Evolutionary conservation across 2,888 invertebrate genomes (phyloP).

Genomic region (Tachystola acroxantha): DNA sequence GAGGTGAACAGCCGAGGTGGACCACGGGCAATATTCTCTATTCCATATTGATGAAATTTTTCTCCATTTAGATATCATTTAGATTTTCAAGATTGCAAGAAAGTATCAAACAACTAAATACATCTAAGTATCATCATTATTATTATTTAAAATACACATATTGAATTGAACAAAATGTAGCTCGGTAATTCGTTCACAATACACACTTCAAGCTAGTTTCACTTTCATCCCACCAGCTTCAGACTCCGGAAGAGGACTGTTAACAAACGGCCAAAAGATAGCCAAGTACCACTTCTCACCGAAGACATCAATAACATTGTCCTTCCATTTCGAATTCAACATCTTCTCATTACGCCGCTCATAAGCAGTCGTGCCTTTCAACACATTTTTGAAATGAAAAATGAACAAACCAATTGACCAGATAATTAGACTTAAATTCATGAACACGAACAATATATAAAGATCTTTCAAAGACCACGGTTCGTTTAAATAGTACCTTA

Average conservation of each 20-base stretch:
- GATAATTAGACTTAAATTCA: slow-evolving; percentile 33
- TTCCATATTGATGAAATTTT: no score
- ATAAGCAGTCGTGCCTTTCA: slow-evolving; percentile 69
- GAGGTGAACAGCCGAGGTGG: no score
- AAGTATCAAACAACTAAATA: no score
- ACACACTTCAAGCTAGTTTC: background rate
- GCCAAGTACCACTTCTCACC: slow-evolving; percentile 43
- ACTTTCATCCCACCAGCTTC: no score
- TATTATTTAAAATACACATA: no score
- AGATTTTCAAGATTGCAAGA: no score
- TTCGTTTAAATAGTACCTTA: slow-evolving; percentile 26
- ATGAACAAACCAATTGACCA: slow-evolving; percentile 33
- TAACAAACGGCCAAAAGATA: slow-evolving; percentile 40
- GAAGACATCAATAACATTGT: slow-evolving; percentile 72
- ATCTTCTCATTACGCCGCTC: slow-evolving; percentile 65
- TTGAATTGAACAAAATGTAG: no score
- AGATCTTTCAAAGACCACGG: slow-evolving; percentile 33
- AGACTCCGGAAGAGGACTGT: slow-evolving; percentile 32
- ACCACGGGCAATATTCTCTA: no score
- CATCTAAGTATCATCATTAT: no score
- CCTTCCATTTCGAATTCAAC: slow-evolving; percentile 72
- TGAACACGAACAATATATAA: slow-evolving; percentile 32
- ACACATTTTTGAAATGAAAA: slow-evolving; percentile 64
- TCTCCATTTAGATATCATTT: no score
- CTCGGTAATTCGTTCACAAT: no score